These are phyloP conservation scores for Bombus breviceps DNA, from an alignment of 1,140 invertebrate species.

Conservation along the genomic window DNA sequence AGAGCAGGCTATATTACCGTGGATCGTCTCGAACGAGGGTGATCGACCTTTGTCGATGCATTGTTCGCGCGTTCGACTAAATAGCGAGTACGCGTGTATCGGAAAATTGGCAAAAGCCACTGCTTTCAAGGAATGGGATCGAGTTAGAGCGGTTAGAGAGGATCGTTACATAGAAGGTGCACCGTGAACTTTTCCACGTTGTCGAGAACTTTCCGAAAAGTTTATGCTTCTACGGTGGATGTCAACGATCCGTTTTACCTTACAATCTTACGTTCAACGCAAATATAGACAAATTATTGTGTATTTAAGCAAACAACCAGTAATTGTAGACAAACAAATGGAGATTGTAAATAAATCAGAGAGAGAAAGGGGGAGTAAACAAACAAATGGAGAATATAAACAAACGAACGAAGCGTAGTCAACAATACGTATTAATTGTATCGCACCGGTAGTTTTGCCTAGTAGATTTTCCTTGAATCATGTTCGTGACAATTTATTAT, in stretches of 20 bases:
- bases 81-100: background rate
- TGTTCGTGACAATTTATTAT: background rate
- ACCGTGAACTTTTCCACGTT: background rate
- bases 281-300: no score
- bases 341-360: no score
- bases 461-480: background rate
- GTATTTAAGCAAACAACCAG: no score
- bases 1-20: background rate
- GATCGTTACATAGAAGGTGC: background rate
- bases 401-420: background rate
- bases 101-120: slow-evolving; percentile 20
- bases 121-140: background rate
- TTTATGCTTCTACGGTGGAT: background rate
- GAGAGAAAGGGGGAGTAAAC: no score
- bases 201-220: background rate
- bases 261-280: no score
- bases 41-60: slow-evolving; percentile 11
- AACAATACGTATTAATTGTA: background rate
- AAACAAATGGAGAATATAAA: no score
- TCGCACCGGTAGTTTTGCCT: background rate
- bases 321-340: no score
- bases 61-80: background rate
- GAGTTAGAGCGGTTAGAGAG: background rate
- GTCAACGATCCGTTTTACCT: no score
- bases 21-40: background rate